phyloP scores from a whole-genome alignment of 2,113 vertebrate genomes.

The Galemys pyrenaicus region DNA sequence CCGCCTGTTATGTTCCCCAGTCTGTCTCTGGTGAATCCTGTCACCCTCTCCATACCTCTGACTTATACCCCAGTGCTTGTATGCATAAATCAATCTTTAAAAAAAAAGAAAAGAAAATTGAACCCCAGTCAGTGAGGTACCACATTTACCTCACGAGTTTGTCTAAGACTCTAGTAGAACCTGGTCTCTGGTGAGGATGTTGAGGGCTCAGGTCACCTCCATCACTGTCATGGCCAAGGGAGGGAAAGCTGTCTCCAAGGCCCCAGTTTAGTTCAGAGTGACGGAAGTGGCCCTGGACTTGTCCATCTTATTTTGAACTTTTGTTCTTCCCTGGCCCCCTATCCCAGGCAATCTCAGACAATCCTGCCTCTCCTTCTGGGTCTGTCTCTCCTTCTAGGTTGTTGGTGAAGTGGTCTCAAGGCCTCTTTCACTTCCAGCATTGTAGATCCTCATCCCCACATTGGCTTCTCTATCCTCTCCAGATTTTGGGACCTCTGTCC shows the following conservation, averaged over 20 bases:
- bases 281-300: not conserved
- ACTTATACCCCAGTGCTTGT: too few species aligned
- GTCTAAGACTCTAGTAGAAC: not conserved
- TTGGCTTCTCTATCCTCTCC: not conserved
- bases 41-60: too few species aligned
- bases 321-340: not conserved
- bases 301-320: not conserved
- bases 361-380: not conserved
- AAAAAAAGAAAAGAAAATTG: too few species aligned
- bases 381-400: not conserved
- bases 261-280: not conserved
- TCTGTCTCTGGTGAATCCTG: too few species aligned
- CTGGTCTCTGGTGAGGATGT: not conserved
- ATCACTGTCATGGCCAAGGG: not conserved
- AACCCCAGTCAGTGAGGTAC: not conserved
- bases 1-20: too few species aligned
- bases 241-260: not conserved
- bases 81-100: too few species aligned
- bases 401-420: not conserved
- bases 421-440: not conserved
- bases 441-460: accelerated
- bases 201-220: not conserved
- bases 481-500: not conserved
- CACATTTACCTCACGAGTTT: accelerated
- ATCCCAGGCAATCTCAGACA: not conserved